Percentiles rank a stretch among this genome's conserved stretches.
Evolutionary conservation across 2,113 vertebrate species (phyloP).

Genomic region (Urocitellus parryii): DNA sequence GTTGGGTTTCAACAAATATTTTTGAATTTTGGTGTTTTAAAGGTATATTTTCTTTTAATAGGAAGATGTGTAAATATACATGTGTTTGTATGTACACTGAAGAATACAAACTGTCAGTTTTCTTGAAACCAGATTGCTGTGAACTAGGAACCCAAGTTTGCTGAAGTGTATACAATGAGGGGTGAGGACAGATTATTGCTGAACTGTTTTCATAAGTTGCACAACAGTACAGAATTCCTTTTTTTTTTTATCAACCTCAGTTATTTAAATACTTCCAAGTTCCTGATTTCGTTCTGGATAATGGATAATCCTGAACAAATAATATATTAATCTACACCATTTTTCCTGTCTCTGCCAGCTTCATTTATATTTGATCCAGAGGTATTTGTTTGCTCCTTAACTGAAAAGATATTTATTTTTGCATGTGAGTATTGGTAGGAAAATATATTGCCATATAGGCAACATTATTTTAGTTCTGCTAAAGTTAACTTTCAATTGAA

Average conservation of each 20-base stretch:
- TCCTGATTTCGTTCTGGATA: neutral
- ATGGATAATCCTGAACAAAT: neutral
- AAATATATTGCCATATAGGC: neutral
- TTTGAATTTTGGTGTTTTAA: neutral
- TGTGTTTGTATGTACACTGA: neutral
- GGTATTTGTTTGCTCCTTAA: neutral
- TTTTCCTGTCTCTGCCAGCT: neutral
- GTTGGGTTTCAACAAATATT: neutral
- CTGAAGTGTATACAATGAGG: neutral
- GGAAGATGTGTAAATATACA: neutral
- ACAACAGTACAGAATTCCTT: neutral
- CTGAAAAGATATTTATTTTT: neutral
- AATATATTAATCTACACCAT: no score
- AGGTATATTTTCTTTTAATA: neutral
- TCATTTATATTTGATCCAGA: neutral
- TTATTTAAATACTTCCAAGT: neutral
- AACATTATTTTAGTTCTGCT: slow-evolving; percentile 3
- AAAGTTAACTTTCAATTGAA: neutral
- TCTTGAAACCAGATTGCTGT: neutral
- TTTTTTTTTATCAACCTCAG: neutral
- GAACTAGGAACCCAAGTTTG: neutral
- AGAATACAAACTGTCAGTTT: neutral
- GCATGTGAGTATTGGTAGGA: neutral
- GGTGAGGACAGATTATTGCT: neutral
- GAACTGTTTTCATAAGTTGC: neutral